phyloP scores from a whole-genome alignment of 2,113 vertebrate genomes.

The Nycticebus coucang region DNA sequence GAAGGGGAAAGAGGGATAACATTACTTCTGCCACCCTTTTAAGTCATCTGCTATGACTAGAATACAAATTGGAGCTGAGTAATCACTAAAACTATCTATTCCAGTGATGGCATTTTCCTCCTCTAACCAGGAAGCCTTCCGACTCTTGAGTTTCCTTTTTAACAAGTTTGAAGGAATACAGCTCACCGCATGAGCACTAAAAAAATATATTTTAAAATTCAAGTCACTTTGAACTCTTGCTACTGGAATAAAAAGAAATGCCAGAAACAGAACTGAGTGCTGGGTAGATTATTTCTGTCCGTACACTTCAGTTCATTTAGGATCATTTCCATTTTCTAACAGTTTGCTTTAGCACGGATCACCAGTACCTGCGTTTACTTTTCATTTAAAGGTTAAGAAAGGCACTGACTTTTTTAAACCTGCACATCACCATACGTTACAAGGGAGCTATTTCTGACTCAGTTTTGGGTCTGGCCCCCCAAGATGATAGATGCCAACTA shows the following conservation, averaged over 20 bases:
- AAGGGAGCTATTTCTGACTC: slow-evolving; percentile 1
- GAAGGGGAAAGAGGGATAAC: neutral
- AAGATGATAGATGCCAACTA: neutral
- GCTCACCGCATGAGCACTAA: neutral
- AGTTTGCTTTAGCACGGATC: neutral
- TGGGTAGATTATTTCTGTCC: neutral
- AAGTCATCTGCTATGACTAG: neutral
- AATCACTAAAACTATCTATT: neutral
- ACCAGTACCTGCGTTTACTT: neutral
- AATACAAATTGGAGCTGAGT: slow-evolving; percentile 12
- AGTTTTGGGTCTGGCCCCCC: neutral
- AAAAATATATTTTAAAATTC: slow-evolving; percentile 26
- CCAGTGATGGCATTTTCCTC: neutral
- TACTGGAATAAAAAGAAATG: slow-evolving; percentile 20
- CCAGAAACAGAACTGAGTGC: slow-evolving; percentile 32
- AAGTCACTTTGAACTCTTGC: neutral
- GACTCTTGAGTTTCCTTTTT: slow-evolving; percentile 42
- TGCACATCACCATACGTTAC: neutral
- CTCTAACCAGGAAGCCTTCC: neutral
- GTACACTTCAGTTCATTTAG: neutral
- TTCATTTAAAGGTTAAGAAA: slow-evolving; percentile 47
- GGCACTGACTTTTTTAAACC: neutral
- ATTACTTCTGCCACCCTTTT: neutral
- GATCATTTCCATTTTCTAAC: neutral
- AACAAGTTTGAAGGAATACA: slow-evolving; percentile 22